A percentile compares a stretch with the other conserved stretches of the same genome.
Conservation (phyloP, 1,140 invertebrate species). For the Colletes gigas region DNA sequence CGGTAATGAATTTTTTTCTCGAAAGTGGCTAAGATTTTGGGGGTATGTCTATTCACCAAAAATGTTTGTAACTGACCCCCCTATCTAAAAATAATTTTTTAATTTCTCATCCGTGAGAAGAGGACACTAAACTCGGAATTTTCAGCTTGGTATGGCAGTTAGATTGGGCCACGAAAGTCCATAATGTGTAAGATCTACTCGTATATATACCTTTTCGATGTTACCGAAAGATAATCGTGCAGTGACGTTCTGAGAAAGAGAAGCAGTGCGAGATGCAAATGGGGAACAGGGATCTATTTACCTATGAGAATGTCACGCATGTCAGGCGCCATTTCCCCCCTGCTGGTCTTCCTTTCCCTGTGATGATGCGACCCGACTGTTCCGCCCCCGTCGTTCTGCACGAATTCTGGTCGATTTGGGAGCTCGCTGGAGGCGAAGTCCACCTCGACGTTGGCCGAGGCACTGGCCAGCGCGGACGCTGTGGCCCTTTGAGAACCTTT, state of each 20-base stretch:
- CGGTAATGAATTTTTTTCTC: too few relatives aligned
- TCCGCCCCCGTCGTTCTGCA: slow-evolving; percentile 90
- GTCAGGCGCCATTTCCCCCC: slow-evolving; percentile 84
- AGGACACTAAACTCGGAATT: too few relatives aligned
- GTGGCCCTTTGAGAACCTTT: slow-evolving; percentile 79
- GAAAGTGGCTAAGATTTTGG: too few relatives aligned
- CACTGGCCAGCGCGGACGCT: slow-evolving; percentile 86
- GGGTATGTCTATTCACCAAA: too few relatives aligned
- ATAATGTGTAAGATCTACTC: too few relatives aligned
- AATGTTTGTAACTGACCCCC: too few relatives aligned
- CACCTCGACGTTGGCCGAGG: slow-evolving; percentile 92
- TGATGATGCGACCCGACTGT: slow-evolving; percentile 82
- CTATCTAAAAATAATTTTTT: too few relatives aligned
- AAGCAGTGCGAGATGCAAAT: slow-evolving; percentile 24
- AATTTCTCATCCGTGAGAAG: too few relatives aligned
- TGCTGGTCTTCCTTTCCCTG: slow-evolving; percentile 83
- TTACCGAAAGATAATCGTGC: not conserved
- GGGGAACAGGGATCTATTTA: slow-evolving; percentile 74
- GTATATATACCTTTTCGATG: too few relatives aligned
- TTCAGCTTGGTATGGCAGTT: too few relatives aligned
- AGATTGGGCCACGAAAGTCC: too few relatives aligned
- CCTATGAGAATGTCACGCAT: slow-evolving; percentile 90
- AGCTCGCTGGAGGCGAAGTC: slow-evolving; percentile 91
- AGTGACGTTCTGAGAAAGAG: not conserved
- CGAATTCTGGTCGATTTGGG: slow-evolving; percentile 89